Base-by-base conservation (phyloP, 2,888 invertebrate species). In the Mythimna pallens region DNA sequence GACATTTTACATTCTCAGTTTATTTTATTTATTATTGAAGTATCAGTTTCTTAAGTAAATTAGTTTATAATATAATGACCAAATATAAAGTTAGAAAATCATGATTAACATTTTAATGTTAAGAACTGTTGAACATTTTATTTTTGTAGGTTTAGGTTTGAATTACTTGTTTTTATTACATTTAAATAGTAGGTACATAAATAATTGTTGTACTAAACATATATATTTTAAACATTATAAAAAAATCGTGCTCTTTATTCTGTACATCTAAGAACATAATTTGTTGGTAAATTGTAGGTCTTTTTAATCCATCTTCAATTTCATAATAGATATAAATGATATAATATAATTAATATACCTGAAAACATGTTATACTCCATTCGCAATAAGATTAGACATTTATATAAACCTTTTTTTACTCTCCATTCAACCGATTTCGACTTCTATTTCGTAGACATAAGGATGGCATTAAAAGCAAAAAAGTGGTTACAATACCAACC, bases 41-140 rank as follows among this genome's bases (percentile, higher is more conserved):
- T 36, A 36, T 34, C n/a, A 36, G 30, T 74, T 50, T 40, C 4
- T 5, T 22, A 43, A 43, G 47, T 47, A 40, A 40, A 14, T 8
- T 74, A 74, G 70, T 14, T 61, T 65, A 55, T 40, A 30, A 59
- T 43, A 47, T 36, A 59, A 6, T 30, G 55, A 74, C 74, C 74
- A 74, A 74, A 74, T 70, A 62, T 78, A 30, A 8, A 30, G 36
- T 52, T 54, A 40, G 54, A 30, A 17, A 69, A 69, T 30, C 52
- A 59, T 36, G 10, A 14, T 66, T 36, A 30, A 30, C 34, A 52
- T 58, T 52, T 40, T 50, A 75, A 5, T 58, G 17, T 59, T 59
- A 52, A 57, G n/a, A 22, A 5, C 22, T 52, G 57, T 76, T 76
- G 14, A 50, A 25, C 3, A 12, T 59, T 43, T 25, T 30, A 43